Evolutionary conservation across 2,888 invertebrate genomes (phyloP).

Genomic region (Drosophila neoperkinsi): DNA sequence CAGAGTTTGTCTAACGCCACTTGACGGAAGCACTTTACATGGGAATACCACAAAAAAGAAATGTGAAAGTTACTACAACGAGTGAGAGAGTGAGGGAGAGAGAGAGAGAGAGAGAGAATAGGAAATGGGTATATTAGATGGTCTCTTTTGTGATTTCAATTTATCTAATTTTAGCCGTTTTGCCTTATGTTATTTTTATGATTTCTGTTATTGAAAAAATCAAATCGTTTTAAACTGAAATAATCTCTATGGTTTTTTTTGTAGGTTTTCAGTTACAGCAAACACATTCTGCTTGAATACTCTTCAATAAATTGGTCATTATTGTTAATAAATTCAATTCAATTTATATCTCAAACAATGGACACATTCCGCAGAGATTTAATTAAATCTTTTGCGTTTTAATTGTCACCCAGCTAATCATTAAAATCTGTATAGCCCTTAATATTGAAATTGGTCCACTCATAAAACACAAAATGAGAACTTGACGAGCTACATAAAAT

Average conservation of each 20-base stretch:
- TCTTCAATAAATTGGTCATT: constrained; percentile 1
- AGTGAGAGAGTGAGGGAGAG: background rate
- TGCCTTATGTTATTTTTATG: constrained; percentile 37
- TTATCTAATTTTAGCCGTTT: constrained; percentile 21
- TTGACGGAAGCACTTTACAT: constrained; percentile 51
- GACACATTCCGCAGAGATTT: constrained; percentile 37
- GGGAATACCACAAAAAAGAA: constrained; percentile 33
- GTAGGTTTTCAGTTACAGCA: background rate
- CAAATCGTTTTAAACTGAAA: background rate
- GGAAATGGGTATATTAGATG: constrained; percentile 38
- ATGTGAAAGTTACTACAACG: constrained; percentile 15
- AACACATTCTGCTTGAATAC: constrained; percentile 11
- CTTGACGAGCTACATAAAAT: constrained; percentile 72
- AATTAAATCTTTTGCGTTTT: constrained; percentile 67
- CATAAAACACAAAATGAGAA: constrained; percentile 61
- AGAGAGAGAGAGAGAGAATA: background rate
- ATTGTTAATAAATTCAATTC: constrained; percentile 39
- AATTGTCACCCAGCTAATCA: constrained; percentile 55
- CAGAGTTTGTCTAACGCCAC: constrained; percentile 43
- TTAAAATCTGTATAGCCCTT: constrained; percentile 52
- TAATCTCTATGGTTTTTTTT: background rate
- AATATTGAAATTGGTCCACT: constrained; percentile 20
- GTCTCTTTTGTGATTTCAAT: constrained; percentile 41
- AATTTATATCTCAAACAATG: constrained; percentile 56
- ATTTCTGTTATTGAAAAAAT: constrained; percentile 14